Percentiles rank a stretch among this genome's conserved stretches.
phyloP scores from a whole-genome alignment of 2,113 vertebrate genomes.

The Butastur rufipennis region DNA sequence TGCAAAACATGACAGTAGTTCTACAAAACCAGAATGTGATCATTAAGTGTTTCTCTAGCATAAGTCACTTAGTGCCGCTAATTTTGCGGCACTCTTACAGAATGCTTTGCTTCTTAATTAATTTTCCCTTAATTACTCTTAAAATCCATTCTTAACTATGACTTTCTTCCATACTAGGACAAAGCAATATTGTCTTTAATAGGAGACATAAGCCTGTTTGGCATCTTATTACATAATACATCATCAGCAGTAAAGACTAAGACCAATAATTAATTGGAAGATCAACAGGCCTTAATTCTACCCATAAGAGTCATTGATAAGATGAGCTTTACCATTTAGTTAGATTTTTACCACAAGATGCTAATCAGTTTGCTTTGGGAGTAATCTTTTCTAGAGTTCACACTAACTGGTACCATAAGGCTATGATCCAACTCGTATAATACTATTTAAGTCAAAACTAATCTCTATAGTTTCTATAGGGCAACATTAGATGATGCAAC shows the following conservation, averaged over 20 bases:
- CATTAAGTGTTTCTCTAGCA: neutral
- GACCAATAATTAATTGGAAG: neutral
- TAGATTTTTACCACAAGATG: neutral
- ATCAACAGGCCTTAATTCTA: neutral
- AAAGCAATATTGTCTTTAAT: neutral
- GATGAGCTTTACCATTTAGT: neutral
- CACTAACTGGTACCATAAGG: neutral
- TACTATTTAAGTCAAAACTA: neutral
- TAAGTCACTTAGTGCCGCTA: neutral
- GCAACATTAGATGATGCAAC: neutral
- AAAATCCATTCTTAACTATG: neutral
- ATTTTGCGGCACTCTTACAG: fast-evolving
- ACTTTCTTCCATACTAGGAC: neutral
- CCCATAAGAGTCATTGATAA: neutral
- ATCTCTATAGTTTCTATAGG: neutral
- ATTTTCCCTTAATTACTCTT: neutral
- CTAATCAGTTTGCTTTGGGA: neutral
- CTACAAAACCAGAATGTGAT: neutral
- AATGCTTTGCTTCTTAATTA: neutral
- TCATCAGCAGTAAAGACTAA: neutral
- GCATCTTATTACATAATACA: neutral
- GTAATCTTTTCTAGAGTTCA: neutral
- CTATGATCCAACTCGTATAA: neutral
- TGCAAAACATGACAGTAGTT: neutral
- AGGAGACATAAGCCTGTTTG: neutral